phyloP scores from a whole-genome alignment of 2,888 invertebrate species.

The Drosophila kambysellisi region DNA sequence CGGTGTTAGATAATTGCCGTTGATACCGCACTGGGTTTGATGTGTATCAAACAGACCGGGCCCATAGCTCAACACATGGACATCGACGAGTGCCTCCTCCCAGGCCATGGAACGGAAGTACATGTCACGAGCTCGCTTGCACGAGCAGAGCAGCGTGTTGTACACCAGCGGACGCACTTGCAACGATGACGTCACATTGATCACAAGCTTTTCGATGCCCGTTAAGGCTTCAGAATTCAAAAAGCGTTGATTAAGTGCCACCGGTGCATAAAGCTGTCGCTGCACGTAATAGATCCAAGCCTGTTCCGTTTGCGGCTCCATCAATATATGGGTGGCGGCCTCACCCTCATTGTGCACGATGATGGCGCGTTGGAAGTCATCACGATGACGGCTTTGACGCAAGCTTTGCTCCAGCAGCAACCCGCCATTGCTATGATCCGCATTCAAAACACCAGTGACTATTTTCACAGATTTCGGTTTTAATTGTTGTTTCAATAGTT shows the following conservation, averaged over 20 bases:
- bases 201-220: constrained; percentile 67
- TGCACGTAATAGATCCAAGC: constrained; percentile 77
- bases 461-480: constrained; percentile 66
- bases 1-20: constrained; percentile 75
- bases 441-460: constrained; percentile 79
- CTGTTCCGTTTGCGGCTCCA: constrained; percentile 74
- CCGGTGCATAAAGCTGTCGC: constrained; percentile 71
- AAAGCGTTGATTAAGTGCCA: constrained; percentile 81
- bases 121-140: constrained; percentile 82
- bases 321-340: constrained; percentile 70
- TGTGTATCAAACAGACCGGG: constrained; percentile 78
- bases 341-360: constrained; percentile 82
- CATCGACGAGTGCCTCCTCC: constrained; percentile 61
- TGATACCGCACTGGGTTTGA: constrained; percentile 68
- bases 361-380: constrained; percentile 71
- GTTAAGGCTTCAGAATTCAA: constrained; percentile 49
- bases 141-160: constrained; percentile 77
- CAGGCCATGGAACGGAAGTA: constrained; percentile 83
- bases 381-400: constrained; percentile 31
- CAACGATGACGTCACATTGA: constrained; percentile 81
- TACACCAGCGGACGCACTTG: constrained; percentile 76
- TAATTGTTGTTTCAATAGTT: constrained; percentile 83
- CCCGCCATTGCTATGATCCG: constrained; percentile 85
- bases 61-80: constrained; percentile 80
- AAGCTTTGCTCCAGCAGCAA: constrained; percentile 61